A percentile compares a stretch with the other conserved stretches of the same genome.
Conservation (phyloP, 1,140 invertebrate genomes). For the Apis florea region DNA sequence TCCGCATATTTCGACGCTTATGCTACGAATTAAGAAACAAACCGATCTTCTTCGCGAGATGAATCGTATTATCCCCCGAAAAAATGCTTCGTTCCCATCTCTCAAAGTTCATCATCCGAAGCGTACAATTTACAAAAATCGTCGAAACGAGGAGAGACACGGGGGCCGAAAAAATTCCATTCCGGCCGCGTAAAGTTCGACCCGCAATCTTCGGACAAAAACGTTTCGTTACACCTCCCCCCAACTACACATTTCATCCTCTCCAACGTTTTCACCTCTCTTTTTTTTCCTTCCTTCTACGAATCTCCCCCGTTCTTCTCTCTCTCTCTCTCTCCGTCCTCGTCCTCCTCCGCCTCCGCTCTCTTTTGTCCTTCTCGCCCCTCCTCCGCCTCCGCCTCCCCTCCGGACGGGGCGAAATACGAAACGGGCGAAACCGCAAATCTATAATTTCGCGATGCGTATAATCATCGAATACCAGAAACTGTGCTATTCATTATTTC, state of each 20-base stretch:
- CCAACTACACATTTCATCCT: neutral
- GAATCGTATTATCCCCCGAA: too few relatives aligned
- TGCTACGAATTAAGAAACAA: too few relatives aligned
- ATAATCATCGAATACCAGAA: constrained; percentile 80
- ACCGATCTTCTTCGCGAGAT: too few relatives aligned
- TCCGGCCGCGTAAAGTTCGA: constrained; percentile 16
- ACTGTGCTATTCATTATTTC: constrained; percentile 80
- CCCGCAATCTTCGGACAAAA: constrained; percentile 38
- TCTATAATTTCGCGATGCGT: constrained; percentile 80
- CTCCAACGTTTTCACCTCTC: neutral
- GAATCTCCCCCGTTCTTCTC: neutral
- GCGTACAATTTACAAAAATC: neutral
- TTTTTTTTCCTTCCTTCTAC: constrained; percentile 9
- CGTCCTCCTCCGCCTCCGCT: constrained; percentile 21
- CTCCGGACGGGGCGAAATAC: constrained; percentile 5
- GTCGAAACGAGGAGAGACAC: neutral
- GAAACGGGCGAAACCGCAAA: constrained; percentile 73
- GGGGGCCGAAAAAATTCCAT: neutral
- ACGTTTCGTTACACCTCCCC: constrained; percentile 38
- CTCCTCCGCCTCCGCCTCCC: constrained; percentile 17
- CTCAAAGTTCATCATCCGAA: neutral
- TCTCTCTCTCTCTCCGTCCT: constrained; percentile 6
- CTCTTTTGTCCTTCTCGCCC: constrained; percentile 14
- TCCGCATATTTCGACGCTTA: too few relatives aligned
- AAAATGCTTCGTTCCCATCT: neutral